A percentile compares a stretch with the other conserved stretches of the same genome.
Conservation (phyloP, 2,113 vertebrate species). For the Cryptomyrus ogoouensis region DNA sequence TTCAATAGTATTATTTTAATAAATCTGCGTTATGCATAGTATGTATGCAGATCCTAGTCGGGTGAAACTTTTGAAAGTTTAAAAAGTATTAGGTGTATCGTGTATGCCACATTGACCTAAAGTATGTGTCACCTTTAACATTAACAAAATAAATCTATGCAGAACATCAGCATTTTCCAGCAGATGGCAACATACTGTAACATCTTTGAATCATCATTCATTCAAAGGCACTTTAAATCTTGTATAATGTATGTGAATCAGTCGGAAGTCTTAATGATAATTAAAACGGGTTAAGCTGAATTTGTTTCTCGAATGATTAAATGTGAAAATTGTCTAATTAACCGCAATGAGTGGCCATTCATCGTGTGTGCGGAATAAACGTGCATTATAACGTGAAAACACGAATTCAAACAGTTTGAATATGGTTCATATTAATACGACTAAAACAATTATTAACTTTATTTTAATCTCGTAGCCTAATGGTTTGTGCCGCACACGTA, state of each 20-base stretch:
- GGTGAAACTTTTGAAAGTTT: neutral
- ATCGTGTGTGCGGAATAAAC: neutral
- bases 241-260: neutral
- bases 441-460: neutral
- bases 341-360: neutral
- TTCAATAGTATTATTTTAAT: neutral
- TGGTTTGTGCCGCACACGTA: neutral
- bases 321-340: neutral
- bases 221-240: neutral
- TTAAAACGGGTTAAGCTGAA: neutral
- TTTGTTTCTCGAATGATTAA: neutral
- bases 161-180: neutral
- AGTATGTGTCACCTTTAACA: neutral
- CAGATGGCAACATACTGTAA: neutral
- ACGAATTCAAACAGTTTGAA: neutral
- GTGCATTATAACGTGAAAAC: neutral
- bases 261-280: neutral
- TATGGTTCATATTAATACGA: neutral
- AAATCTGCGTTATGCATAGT: neutral
- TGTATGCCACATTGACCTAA: neutral
- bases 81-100: neutral
- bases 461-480: neutral
- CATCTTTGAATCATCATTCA: neutral
- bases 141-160: neutral
- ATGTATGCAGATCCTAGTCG: neutral